Evolutionary conservation across 2,888 invertebrate species (phyloP).

Genomic region (Agonopterix heracliana): DNA sequence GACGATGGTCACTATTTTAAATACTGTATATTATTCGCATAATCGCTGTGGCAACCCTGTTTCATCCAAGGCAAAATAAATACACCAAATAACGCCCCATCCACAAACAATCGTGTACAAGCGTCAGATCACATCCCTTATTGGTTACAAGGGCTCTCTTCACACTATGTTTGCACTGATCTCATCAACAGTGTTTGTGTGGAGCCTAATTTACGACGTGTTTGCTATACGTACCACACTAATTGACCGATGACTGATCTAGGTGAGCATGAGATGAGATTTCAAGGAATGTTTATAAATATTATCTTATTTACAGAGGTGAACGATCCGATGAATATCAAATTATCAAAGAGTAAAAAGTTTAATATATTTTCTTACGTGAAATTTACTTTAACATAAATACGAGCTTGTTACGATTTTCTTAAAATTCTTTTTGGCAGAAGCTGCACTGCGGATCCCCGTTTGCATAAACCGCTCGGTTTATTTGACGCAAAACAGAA

Average conservation of each 20-base stretch:
- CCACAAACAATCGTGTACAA: constrained; percentile 13
- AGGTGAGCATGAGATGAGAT: constrained; percentile 20
- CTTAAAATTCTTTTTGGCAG: constrained; percentile 32
- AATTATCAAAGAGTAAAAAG: too few species aligned
- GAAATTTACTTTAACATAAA: too few species aligned
- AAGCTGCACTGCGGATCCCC: constrained; percentile 28
- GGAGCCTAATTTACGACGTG: constrained; percentile 67
- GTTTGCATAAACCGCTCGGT: constrained; percentile 19
- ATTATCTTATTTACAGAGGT: background rate
- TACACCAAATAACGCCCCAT: constrained; percentile 12
- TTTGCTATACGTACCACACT: constrained; percentile 52
- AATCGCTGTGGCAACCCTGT: background rate
- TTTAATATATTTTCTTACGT: too few species aligned
- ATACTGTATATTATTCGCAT: too few species aligned
- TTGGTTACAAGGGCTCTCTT: constrained; percentile 64
- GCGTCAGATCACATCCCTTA: constrained; percentile 44
- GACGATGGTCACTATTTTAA: too few species aligned
- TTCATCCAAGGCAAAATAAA: constrained; percentile 2
- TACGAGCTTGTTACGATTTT: too few species aligned
- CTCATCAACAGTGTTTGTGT: constrained; percentile 69
- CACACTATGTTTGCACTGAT: constrained; percentile 52
- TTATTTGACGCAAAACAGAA: constrained; percentile 39
- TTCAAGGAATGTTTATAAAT: background rate
- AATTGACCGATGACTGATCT: constrained; percentile 55
- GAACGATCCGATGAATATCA: too few species aligned